Evolutionary conservation across 2,113 vertebrate species (phyloP), one percentile per base, ranked within the genome.

Genomic region (Dermatemys mawii): DNA sequence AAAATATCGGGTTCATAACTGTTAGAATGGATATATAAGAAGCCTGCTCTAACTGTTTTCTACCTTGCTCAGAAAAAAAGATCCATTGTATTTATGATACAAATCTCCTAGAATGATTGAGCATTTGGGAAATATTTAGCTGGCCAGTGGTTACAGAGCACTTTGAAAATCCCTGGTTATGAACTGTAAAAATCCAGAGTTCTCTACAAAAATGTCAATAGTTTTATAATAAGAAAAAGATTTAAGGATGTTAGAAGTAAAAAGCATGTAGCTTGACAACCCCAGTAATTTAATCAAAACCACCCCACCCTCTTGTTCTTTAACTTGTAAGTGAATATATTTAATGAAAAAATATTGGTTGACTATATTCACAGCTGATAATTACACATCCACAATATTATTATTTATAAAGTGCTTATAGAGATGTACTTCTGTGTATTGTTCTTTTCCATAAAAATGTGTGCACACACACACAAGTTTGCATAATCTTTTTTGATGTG

Each of bases 311-410:
- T 92, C 49, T 44, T 16, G 7, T 90, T 97, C 80, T 96, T 95
- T 84, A 96, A 92, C 92, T 91, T 96, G 97, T 96, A 93, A 95
- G 41, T 86, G 87, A 96, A 97, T 92, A 86, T 17, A 89, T 95
- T 96, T 93, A 84, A 96, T 91, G 60, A 97, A 95, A 96, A 96
- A 96, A 96, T 95, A 96, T 97, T 93, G 96, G 26, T 67, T 12
- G 93, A 87, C 63, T 94, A 29, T 12, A 93, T 92, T 93, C 95
- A 94, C 86, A 90, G 26, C 48, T 91, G 83, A 35, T 88, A 67
- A 96, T 97, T 95, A 97, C 98, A 96, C 76, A 93, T 82, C 81
- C 96, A 94, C 73, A 85, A 51, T 78, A 91, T 90, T 94, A 90
- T 95, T 81, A 6, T 96, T 95, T 96, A 93, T 78, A 93, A 82